Evolutionary conservation across 2,888 invertebrate genomes (phyloP).

Genomic region (Hesperia comma): DNA sequence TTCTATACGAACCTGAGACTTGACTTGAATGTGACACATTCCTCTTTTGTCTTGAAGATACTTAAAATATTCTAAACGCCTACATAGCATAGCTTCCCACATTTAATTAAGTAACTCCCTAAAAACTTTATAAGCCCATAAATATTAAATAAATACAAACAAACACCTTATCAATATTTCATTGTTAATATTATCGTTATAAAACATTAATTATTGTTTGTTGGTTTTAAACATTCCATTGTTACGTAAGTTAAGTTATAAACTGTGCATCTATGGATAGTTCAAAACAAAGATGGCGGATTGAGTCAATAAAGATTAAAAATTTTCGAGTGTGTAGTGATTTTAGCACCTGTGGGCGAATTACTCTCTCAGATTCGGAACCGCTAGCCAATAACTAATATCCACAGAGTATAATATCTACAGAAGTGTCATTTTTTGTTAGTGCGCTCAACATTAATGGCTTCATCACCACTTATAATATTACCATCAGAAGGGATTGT

Average conservation of each 20-base stretch:
- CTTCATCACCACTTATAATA: too few relatives aligned
- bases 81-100: neutral
- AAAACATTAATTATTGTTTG: constrained; percentile 4
- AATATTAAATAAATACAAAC: neutral
- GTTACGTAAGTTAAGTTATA: too few relatives aligned
- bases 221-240: too few relatives aligned
- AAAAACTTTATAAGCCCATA: neutral
- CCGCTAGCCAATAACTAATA: neutral
- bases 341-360: constrained; percentile 39
- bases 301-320: constrained; percentile 34
- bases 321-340: constrained; percentile 36
- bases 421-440: neutral
- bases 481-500: too few relatives aligned
- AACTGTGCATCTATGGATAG: constrained; percentile 2
- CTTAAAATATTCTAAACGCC: neutral
- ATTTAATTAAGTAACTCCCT: too few relatives aligned
- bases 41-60: too few relatives aligned
- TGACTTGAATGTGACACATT: too few relatives aligned
- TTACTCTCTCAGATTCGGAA: neutral
- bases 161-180: neutral
- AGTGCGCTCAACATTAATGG: too few relatives aligned
- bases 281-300: neutral
- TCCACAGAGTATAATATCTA: constrained; percentile 5
- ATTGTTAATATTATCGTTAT: neutral
- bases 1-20: too few relatives aligned